A percentile compares a stretch with the other conserved stretches of the same genome.
phyloP scores from a whole-genome alignment of 2,113 vertebrate species.

The Blennius ocellaris region DNA sequence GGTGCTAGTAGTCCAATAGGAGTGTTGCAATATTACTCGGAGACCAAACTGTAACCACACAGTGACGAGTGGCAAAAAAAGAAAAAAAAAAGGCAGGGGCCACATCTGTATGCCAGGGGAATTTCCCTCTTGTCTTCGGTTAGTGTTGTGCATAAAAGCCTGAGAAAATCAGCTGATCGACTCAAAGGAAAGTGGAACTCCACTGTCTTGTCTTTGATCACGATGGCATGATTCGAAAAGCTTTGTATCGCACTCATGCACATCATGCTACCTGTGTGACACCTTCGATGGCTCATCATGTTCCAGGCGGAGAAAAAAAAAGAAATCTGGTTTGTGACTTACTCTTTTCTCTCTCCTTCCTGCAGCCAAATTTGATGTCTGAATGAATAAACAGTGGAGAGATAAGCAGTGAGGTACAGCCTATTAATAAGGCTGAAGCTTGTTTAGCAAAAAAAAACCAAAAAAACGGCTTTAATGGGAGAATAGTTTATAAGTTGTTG shows the following conservation, averaged over 20 bases:
- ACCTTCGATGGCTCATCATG: constrained; percentile 9
- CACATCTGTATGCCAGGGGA: constrained; percentile 32
- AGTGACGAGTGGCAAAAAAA: constrained; percentile 17
- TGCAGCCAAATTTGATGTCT: constrained; percentile 3
- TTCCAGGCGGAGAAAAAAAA: constrained; percentile 16
- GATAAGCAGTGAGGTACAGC: constrained; percentile 5
- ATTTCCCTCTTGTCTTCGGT: constrained; percentile 24
- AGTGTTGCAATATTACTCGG: constrained; percentile 15
- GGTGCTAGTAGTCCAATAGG: constrained; percentile 8
- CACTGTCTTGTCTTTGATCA: constrained; percentile 38
- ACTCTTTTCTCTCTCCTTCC: constrained; percentile 6
- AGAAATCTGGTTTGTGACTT: neutral
- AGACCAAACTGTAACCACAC: constrained; percentile 13
- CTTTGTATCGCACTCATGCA: constrained; percentile 3
- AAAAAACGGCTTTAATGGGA: constrained; percentile 17
- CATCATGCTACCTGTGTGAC: constrained; percentile 24
- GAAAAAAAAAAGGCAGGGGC: constrained; percentile 12
- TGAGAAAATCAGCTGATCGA: constrained; percentile 18
- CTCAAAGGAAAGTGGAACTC: constrained; percentile 25
- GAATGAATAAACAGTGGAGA: constrained; percentile 26
- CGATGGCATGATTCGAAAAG: constrained; percentile 23
- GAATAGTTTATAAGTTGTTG: neutral
- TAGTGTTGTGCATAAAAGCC: neutral
- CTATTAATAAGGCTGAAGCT: constrained; percentile 25
- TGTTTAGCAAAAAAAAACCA: too few relatives aligned